phyloP scores from a whole-genome alignment of 1,140 invertebrate genomes.

The Propsilocerus akamusi region DNA sequence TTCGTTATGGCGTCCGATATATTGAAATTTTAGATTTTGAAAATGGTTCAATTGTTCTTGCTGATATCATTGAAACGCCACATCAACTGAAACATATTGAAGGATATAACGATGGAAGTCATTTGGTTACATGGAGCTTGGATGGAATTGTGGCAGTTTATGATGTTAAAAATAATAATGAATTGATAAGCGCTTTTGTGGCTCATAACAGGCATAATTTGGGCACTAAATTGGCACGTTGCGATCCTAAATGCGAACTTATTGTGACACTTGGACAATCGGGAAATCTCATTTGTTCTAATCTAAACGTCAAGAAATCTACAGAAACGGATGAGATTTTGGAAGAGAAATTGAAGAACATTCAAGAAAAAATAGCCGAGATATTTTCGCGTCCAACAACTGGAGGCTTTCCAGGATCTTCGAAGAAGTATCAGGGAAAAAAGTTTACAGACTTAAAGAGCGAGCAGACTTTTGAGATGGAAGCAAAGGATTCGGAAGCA shows the following conservation, averaged over 20 bases:
- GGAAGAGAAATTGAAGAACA: neutral
- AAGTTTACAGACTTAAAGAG: neutral
- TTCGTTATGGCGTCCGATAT: neutral
- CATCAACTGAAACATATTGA: neutral
- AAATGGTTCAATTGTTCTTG: neutral
- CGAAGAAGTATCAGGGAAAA: neutral
- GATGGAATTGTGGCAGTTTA: neutral
- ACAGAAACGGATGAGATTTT: neutral
- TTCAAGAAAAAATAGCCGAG: neutral
- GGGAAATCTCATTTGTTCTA: neutral
- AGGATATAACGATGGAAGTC: neutral
- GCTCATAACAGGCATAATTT: neutral
- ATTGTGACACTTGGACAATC: neutral
- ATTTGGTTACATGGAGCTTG: neutral
- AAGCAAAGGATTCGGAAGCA: neutral
- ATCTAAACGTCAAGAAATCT: neutral
- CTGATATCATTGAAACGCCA: neutral
- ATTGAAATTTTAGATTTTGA: neutral
- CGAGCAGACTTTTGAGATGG: neutral
- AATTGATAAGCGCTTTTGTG: neutral
- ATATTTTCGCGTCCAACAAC: neutral
- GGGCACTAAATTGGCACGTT: neutral
- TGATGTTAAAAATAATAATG: neutral
- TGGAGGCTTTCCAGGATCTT: neutral
- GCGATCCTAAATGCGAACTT: neutral